Evolutionary conservation across 2,888 invertebrate species (phyloP).

Genomic region (Melanostoma scalare): DNA sequence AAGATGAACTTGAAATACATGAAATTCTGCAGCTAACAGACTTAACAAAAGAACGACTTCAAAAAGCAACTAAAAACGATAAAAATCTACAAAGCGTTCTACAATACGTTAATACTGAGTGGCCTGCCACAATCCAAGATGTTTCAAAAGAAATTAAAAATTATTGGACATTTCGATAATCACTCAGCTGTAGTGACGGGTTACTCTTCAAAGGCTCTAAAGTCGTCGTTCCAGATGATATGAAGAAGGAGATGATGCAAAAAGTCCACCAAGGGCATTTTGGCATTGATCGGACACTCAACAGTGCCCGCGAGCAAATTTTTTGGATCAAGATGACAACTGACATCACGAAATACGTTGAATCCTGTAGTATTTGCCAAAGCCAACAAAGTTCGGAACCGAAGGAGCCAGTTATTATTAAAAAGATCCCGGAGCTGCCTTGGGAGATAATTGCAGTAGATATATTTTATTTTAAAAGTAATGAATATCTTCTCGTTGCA

Average conservation of each 20-base stretch:
- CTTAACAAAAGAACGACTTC: constrained; percentile 20
- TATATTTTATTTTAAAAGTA: constrained; percentile 36
- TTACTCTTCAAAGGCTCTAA: constrained; percentile 38
- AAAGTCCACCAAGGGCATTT: constrained; percentile 44
- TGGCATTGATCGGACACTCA: constrained; percentile 34
- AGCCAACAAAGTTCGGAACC: constrained; percentile 34
- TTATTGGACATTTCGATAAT: constrained; percentile 38
- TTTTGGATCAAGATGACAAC: constrained; percentile 39
- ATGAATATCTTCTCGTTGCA: constrained; percentile 40
- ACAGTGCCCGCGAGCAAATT: constrained; percentile 30
- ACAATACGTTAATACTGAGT: constrained; percentile 26
- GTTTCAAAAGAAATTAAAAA: constrained; percentile 23
- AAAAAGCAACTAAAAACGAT: constrained; percentile 24
- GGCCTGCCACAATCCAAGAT: constrained; percentile 10
- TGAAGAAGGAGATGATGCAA: constrained; percentile 37
- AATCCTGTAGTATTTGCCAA: constrained; percentile 35
- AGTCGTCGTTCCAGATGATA: constrained; percentile 19
- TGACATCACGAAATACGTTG: constrained; percentile 26
- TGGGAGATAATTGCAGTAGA: constrained; percentile 45
- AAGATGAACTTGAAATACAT: constrained; percentile 41
- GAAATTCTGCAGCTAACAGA: constrained; percentile 17
- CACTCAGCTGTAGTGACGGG: constrained; percentile 33
- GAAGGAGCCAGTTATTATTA: constrained; percentile 36
- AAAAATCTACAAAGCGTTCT: constrained; percentile 36
- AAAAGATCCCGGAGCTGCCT: constrained; percentile 13